Base-by-base conservation (phyloP, 2,888 invertebrate genomes). In the Cynaeus angustus region DNA sequence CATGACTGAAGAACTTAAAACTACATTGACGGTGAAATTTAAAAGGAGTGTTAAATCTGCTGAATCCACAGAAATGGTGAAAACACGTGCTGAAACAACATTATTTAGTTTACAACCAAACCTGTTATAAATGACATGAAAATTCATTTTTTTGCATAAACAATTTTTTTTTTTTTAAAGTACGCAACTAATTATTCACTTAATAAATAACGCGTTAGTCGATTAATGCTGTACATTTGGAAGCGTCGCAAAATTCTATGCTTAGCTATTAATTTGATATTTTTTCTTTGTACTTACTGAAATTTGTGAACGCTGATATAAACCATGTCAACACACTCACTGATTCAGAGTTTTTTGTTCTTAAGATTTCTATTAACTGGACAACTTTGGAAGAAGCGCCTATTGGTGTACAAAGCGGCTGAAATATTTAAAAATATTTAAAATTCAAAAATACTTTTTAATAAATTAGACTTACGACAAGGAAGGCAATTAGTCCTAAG, bases 341-440 rank as follows among this genome's bases (percentile, higher is more conserved):
- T 0, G 93, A 91, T 75, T 92, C 91, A 1, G 95, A 91, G 82
- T 94, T 92, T 79, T 89, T 90, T 1, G 89, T 87, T 65, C 87
- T 86, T 13, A 93, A 78, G 73, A 96, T 95, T 68, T 92, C 92
- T 65, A 90, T 82, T 16, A 96, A 87, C 81, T 95, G 95, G 10
- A 93, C 88, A 1, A 94, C 87, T 86, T 95, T 96, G 70, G 95
- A 94, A 28, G 93, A 92, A 6, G 94, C 93, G 76, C 94, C 93
- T 73, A 95, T 89, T 0, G 95, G 95, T 0, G 92, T 92, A 80
- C 91, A 91, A 53, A 92, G 83, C 0, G 92, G 92, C 93, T 93
- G 84, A 69, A 88, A 88, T 74, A 37, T 8, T 21, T 26, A n/a
- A 21, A 50, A 59, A 45, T 30, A n/a, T n/a, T n/a, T 9, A 46